A percentile compares a stretch with the other conserved stretches of the same genome.
phyloP scores from a whole-genome alignment of 2,113 vertebrate genomes.

The Syngnathus floridae region DNA sequence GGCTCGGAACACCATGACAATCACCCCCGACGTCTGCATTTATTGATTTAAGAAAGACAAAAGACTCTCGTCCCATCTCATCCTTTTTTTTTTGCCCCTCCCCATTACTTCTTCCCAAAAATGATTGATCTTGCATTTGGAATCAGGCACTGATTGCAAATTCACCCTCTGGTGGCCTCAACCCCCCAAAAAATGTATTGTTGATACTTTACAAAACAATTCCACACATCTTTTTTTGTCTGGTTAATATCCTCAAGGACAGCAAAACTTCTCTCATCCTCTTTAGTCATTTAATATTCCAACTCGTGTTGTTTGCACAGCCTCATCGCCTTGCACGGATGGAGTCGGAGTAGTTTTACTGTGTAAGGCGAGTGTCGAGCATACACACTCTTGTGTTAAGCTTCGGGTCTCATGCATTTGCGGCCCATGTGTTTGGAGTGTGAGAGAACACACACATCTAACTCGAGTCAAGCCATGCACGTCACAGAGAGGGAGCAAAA shows the following conservation, averaged over 20 bases:
- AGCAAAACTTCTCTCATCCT: slow-evolving; percentile 18
- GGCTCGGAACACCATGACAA: slow-evolving; percentile 3
- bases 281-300: slow-evolving; percentile 21
- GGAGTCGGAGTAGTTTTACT: slow-evolving; percentile 7
- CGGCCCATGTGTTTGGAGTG: slow-evolving; percentile 63
- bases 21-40: slow-evolving; percentile 1
- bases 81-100: neutral
- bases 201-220: neutral
- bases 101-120: neutral
- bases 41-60: slow-evolving; percentile 33
- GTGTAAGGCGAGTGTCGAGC: slow-evolving; percentile 60
- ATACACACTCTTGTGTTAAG: slow-evolving; percentile 65
- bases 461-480: slow-evolving; percentile 63
- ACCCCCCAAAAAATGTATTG: neutral
- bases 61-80: slow-evolving; percentile 8
- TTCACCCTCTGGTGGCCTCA: neutral
- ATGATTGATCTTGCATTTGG: slow-evolving; percentile 16
- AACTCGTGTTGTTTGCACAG: slow-evolving; percentile 24
- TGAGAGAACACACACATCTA: slow-evolving; percentile 10
- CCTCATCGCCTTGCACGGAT: slow-evolving; percentile 18
- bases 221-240: slow-evolving; percentile 10
- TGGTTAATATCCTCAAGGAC: slow-evolving; percentile 53
- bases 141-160: slow-evolving; percentile 6
- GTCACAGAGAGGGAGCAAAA: slow-evolving; percentile 27
- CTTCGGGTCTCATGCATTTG: slow-evolving; percentile 78